phyloP scores from a whole-genome alignment of 2,888 invertebrate species.

The Euclidia mi region DNA sequence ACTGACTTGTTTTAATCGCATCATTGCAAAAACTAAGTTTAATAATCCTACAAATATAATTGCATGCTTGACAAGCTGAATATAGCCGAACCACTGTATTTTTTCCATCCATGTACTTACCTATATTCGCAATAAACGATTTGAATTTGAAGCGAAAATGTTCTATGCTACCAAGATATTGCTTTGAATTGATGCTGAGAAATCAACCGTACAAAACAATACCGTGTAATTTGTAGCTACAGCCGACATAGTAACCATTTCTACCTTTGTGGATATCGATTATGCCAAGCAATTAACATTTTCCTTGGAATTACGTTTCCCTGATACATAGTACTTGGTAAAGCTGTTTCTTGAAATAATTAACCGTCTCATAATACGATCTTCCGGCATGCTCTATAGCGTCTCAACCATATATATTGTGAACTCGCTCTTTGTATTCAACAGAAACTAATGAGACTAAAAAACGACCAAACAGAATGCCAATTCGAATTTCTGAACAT shows the following conservation, averaged over 20 bases:
- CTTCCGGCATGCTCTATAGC: constrained; percentile 56
- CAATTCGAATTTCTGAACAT: constrained; percentile 39
- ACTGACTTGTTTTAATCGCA: no score
- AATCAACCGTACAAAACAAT: no score
- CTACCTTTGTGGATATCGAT: constrained; percentile 4
- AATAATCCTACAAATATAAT: no score
- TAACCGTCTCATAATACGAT: constrained; percentile 55
- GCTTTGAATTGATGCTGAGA: no score
- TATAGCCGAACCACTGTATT: no score
- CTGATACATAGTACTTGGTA: constrained; percentile 28
- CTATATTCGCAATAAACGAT: no score
- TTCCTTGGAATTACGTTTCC: constrained; percentile 18
- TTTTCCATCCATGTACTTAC: no score
- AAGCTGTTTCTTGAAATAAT: constrained; percentile 41
- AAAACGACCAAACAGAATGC: constrained; percentile 55
- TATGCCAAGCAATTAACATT: constrained; percentile 7
- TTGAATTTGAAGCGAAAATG: no score
- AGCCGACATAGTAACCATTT: background rate
- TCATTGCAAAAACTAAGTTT: no score
- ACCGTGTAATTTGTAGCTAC: no score
- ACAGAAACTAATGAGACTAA: constrained; percentile 61
- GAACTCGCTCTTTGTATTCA: constrained; percentile 33
- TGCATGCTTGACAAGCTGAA: no score
- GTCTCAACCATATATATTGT: constrained; percentile 43
- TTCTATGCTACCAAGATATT: no score